Conservation (phyloP, 2,797 vertebrate genomes). For the Dallia pectoralis region DNA sequence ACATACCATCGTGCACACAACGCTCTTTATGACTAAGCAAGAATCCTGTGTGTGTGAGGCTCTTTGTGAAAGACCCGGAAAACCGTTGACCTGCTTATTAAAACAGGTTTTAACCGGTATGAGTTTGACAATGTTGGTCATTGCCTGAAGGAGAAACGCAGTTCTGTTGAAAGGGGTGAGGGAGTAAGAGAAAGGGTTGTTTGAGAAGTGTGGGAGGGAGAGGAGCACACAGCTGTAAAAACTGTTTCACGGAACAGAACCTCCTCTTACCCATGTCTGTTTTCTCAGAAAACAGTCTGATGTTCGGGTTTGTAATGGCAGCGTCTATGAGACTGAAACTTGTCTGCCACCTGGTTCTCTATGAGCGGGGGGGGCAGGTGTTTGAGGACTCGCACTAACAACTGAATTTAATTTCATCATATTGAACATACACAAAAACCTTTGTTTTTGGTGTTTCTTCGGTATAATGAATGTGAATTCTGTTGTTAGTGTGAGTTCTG, state of each 20-base stretch:
- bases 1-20: background rate
- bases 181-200: background rate
- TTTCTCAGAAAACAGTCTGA: constrained; percentile 7
- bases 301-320: no score
- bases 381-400: no score
- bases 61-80: background rate
- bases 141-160: background rate
- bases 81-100: background rate
- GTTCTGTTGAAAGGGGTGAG: background rate
- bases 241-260: constrained; percentile 15
- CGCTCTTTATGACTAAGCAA: background rate
- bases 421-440: no score
- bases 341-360: no score
- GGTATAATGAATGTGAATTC: background rate
- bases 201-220: background rate
- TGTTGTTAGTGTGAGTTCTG: constrained; percentile 1
- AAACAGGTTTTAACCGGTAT: background rate
- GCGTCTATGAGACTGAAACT: no score
- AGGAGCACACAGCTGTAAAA: constrained; percentile 19
- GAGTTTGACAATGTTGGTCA: no score
- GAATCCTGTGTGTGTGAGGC: background rate
- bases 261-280: background rate
- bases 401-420: no score
- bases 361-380: no score
- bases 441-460: background rate